These are phyloP conservation scores for Cartodere bifasciata DNA, from an alignment of 2,888 invertebrate genomes.

Conservation along the genomic window DNA sequence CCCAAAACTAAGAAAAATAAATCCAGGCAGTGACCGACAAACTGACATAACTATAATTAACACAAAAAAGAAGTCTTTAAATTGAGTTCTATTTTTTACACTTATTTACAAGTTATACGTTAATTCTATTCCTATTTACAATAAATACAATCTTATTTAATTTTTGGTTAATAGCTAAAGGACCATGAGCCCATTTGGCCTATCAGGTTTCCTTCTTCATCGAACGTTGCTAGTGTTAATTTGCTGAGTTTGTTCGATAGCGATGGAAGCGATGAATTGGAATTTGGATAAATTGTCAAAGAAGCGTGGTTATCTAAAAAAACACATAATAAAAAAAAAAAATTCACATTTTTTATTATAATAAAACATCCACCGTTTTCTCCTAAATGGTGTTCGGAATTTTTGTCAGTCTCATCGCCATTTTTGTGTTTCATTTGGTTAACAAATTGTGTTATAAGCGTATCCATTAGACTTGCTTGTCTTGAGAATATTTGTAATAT, in stretches of 20 bases:
- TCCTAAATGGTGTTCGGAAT: not conserved
- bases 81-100: too few relatives aligned
- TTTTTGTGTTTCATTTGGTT: slow-evolving; percentile 50
- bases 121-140: too few relatives aligned
- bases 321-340: slow-evolving; percentile 14
- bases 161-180: slow-evolving; percentile 42
- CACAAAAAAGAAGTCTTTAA: too few relatives aligned
- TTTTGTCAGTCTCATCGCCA: slow-evolving; percentile 33
- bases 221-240: slow-evolving; percentile 78
- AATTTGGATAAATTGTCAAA: slow-evolving; percentile 28
- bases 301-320: slow-evolving; percentile 36
- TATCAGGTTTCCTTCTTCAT: slow-evolving; percentile 76
- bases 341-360: too few relatives aligned
- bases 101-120: too few relatives aligned
- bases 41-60: too few relatives aligned
- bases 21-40: too few relatives aligned
- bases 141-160: slow-evolving; percentile 4
- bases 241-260: slow-evolving; percentile 76
- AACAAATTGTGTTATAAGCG: slow-evolving; percentile 69
- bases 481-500: slow-evolving; percentile 61
- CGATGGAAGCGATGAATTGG: slow-evolving; percentile 47
- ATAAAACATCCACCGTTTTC: slow-evolving; percentile 15
- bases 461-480: slow-evolving; percentile 79
- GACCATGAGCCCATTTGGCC: slow-evolving; percentile 81
- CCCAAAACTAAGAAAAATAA: too few relatives aligned